Conservation (phyloP, 2,797 vertebrate genomes). For the Chiloscyllium punctatum region DNA sequence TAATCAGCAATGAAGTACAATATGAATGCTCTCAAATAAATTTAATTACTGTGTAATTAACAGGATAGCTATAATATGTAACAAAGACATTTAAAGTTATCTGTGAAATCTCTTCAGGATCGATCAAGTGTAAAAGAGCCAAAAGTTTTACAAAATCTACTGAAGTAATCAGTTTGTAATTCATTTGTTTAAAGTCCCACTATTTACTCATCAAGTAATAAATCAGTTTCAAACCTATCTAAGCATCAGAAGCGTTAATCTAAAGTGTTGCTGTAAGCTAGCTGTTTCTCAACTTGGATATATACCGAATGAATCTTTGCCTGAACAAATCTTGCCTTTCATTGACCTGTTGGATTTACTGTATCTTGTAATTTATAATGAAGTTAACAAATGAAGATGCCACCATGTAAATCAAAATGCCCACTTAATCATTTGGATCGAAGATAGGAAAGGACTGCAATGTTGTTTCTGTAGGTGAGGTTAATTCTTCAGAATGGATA, state of each 20-base stretch:
- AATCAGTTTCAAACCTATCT: background rate
- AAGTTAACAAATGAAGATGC: background rate
- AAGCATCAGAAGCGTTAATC: background rate
- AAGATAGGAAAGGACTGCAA: background rate
- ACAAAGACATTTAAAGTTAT: background rate
- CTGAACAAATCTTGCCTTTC: background rate
- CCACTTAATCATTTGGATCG: background rate
- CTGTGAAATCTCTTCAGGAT: background rate
- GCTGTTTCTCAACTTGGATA: background rate
- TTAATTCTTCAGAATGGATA: background rate
- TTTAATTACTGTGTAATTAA: background rate
- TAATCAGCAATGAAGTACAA: background rate
- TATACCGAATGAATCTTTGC: background rate
- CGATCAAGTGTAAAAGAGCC: background rate
- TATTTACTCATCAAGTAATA: background rate
- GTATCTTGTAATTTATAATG: conserved; percentile 5
- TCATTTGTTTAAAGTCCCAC: background rate
- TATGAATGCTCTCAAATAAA: background rate
- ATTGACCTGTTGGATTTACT: background rate
- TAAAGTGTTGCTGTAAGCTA: background rate
- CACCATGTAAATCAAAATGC: background rate
- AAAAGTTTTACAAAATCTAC: background rate
- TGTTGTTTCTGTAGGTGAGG: too few species aligned
- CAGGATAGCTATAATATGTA: background rate
- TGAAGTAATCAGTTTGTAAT: background rate